A percentile compares a stretch with the other conserved stretches of the same genome.
Conservation (phyloP, 1,140 invertebrate species). For the Andrena cerasifolii region DNA sequence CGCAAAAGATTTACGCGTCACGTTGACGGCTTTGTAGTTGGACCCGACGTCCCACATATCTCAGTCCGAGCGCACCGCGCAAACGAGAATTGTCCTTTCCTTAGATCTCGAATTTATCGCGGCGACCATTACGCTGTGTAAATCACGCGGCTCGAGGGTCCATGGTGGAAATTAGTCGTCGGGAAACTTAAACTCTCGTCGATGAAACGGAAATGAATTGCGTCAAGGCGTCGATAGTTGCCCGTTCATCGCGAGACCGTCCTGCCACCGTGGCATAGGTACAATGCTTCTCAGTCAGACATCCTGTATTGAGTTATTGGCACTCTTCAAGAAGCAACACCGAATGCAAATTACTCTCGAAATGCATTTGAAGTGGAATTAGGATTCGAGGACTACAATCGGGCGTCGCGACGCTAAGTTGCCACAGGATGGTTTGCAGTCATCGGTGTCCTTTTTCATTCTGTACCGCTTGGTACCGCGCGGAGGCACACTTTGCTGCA, state of each 20-base stretch:
- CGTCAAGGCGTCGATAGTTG: conserved; percentile 21
- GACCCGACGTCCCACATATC: conserved; percentile 66
- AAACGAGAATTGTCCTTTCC: conserved; percentile 67
- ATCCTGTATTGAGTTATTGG: background rate
- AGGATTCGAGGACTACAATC: background rate
- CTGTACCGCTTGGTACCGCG: conserved; percentile 14
- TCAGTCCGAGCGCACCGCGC: conserved; percentile 53
- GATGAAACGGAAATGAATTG: conserved; percentile 34
- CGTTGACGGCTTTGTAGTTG: conserved; percentile 75
- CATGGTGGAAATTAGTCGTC: conserved; percentile 68
- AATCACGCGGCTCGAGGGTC: conserved; percentile 54
- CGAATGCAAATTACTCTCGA: too few species aligned
- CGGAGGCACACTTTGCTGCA: conserved; percentile 59
- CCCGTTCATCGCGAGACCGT: conserved; percentile 8
- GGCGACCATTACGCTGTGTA: conserved; percentile 59
- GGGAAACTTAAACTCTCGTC: conserved; percentile 1
- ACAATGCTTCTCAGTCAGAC: background rate
- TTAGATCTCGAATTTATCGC: conserved; percentile 73
- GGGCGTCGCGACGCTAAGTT: background rate
- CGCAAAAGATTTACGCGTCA: conserved; percentile 66
- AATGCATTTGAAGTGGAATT: too few species aligned
- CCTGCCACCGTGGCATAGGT: background rate
- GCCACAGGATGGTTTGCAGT: background rate
- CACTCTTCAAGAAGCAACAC: too few species aligned
- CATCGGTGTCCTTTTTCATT: conserved; percentile 23